Percentiles rank a stretch among this genome's conserved stretches.
phyloP scores from a whole-genome alignment of 2,797 vertebrate species.

The Merluccius polli region DNA sequence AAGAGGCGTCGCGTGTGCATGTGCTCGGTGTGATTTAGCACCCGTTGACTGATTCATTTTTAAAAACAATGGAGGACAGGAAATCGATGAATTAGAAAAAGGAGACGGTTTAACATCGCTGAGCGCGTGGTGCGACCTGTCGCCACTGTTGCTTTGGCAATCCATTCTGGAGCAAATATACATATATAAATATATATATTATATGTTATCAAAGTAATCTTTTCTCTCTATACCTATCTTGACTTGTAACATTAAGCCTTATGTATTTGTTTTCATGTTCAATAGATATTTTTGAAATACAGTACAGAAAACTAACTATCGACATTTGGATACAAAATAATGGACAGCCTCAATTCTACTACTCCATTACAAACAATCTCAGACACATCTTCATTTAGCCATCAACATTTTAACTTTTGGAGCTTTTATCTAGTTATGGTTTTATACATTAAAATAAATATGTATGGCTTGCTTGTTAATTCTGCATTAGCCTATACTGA shows the following conservation, averaged over 20 bases:
- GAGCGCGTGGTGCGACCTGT: too few species aligned
- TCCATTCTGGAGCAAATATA: too few species aligned
- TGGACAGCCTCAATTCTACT: background rate
- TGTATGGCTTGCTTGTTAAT: background rate
- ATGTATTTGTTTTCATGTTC: background rate
- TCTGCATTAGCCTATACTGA: background rate
- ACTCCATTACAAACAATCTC: background rate
- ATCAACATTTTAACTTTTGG: background rate
- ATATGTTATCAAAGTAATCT: too few species aligned
- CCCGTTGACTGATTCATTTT: background rate
- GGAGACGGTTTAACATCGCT: too few species aligned
- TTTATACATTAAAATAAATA: background rate
- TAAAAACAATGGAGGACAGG: background rate
- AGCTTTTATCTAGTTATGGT: background rate
- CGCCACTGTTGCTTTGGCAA: too few species aligned
- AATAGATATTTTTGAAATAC: background rate
- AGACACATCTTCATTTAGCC: background rate
- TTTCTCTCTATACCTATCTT: too few species aligned
- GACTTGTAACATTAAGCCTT: background rate
- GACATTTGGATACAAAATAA: background rate
- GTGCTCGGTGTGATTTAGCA: background rate
- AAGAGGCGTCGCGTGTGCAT: conserved; percentile 7
- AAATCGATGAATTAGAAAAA: too few species aligned
- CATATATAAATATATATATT: too few species aligned
- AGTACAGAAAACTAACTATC: background rate